Evolutionary conservation across 1,140 invertebrate genomes (phyloP), one percentile per base, ranked within the genome.

Genomic region (Caerostris darwini): DNA sequence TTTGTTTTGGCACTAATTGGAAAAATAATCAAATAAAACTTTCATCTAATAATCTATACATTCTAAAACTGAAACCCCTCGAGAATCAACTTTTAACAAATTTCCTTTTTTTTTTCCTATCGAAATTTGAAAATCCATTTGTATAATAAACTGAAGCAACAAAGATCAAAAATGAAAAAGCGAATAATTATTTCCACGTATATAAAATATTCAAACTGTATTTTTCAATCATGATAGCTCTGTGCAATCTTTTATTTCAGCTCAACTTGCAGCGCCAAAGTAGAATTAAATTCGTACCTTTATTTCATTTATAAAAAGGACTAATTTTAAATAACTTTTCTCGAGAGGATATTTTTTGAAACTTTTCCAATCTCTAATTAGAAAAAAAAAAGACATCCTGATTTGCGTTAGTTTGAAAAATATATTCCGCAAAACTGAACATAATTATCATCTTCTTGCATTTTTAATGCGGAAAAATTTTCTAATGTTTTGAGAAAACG

Each of bases 381-480:
- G 56, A 90, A 90, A 90, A 81, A 85, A 67, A 67, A 67, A 67
- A 64, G 17, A 17, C 2, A 8, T 85, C 3, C 57, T 12, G 56
- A 85, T 58, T 85, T 85, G 57, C 14, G 7, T 50, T 57, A 58
- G n/a, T 85, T 85, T 19, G 59, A 67, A 64, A 88, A 64, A 88
- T 57, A 81, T 64, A 58, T 88, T 64, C 86, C 12, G 10, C 7
- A 57, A 5, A 56, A 56, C 57, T 14, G n/a, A 92, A 92, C 71
- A 59, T 86, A 85, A 85, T 92, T 92, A 92, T 91, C 17, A 81
- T 50, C 77, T 91, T 91, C 53, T 82, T 92, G 81, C 90, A 92
- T 92, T 92, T 92, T 92, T 92, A 92, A 92, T 59, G 53, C 69
- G 5, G 8, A 14, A 53, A 6, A 77, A 85, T 59, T 17, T 58